A percentile compares a stretch with the other conserved stretches of the same genome.
These are phyloP conservation scores for Lasioglossum zephyrum DNA, from an alignment of 2,888 invertebrate species.

Conservation along the genomic window DNA sequence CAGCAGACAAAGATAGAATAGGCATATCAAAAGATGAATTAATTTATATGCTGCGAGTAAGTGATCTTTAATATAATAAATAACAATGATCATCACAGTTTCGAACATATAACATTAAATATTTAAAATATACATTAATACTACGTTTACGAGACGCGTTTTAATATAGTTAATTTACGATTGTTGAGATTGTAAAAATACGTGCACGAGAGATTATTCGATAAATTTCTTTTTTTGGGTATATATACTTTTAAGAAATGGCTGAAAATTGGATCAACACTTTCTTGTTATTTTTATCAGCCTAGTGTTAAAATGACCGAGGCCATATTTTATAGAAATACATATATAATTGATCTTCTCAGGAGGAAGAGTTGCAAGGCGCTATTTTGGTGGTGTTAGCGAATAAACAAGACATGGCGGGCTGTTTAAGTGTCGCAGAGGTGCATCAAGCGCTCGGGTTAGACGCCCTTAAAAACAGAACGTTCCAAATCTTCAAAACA, in stretches of 20 bases:
- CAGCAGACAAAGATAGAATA: slow-evolving; percentile 99
- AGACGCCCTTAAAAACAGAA: slow-evolving; percentile 97
- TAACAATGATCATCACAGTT: slow-evolving; percentile 12
- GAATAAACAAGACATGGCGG: slow-evolving; percentile 99
- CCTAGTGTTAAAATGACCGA: not conserved
- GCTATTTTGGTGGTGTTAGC: slow-evolving; percentile 98
- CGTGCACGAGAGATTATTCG: not conserved
- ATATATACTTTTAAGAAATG: not conserved
- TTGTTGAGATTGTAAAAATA: not conserved
- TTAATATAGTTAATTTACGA: not conserved
- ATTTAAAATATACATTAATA: not conserved
- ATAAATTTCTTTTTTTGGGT: not conserved
- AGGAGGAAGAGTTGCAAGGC: slow-evolving; percentile 99
- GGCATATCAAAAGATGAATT: slow-evolving; percentile 99
- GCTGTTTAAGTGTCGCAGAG: slow-evolving; percentile 98
- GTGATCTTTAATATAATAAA: slow-evolving; percentile 74
- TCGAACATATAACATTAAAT: not conserved
- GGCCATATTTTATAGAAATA: not conserved
- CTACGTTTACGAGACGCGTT: not conserved
- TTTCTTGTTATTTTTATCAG: not conserved
- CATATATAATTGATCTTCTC: slow-evolving; percentile 54
- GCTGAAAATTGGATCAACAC: not conserved
- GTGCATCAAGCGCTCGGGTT: slow-evolving; percentile 98
- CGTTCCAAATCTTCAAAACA: slow-evolving; percentile 99
- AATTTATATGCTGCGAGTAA: slow-evolving; percentile 97